Conservation (phyloP, 2,113 vertebrate genomes). For the Suricata suricatta region DNA sequence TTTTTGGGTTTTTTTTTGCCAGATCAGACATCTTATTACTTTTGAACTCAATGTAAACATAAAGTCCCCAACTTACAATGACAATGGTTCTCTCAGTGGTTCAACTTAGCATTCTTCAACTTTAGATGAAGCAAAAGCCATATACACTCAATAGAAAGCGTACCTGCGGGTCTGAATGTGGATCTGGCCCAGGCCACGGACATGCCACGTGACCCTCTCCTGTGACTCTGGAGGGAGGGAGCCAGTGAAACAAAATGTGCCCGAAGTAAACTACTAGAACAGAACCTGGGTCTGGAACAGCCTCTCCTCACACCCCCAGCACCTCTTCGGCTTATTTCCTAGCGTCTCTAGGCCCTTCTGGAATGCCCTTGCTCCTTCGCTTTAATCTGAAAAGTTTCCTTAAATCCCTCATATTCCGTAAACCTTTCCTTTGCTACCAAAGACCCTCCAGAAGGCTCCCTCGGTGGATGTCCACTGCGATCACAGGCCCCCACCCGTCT, state of each 20-base stretch:
- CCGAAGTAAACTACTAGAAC: background rate
- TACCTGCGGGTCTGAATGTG: background rate
- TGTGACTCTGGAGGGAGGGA: background rate
- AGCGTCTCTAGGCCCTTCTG: background rate
- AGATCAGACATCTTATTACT: background rate
- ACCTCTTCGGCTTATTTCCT: background rate
- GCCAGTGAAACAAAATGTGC: background rate
- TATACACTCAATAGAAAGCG: background rate
- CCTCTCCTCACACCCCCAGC: background rate
- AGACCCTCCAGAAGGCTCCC: background rate
- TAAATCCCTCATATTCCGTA: background rate
- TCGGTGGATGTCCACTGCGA: rapidly evolving
- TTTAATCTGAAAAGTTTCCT: background rate
- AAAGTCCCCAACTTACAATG: background rate
- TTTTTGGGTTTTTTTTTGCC: too few species aligned
- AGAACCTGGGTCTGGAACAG: background rate
- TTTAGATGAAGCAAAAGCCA: background rate
- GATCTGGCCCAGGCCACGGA: background rate
- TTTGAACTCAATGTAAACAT: background rate
- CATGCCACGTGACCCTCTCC: background rate
- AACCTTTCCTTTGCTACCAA: background rate
- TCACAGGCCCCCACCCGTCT: too few species aligned
- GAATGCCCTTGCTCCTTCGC: background rate
- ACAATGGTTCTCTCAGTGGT: background rate
- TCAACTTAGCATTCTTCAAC: background rate